Evolutionary conservation across 1,140 invertebrate genomes (phyloP).

Genomic region (Aphaenogaster rudis): DNA sequence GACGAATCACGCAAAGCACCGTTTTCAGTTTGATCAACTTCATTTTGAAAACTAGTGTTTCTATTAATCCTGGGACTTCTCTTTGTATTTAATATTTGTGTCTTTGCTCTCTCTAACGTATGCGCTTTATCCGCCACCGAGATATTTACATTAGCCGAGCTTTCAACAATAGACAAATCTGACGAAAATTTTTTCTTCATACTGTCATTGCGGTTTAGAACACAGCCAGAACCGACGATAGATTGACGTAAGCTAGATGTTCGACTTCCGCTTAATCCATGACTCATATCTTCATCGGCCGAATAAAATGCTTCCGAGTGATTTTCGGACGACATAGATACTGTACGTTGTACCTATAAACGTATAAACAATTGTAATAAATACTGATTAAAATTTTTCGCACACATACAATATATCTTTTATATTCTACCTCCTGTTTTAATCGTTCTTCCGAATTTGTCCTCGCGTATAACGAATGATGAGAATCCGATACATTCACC

Average conservation of each 20-base stretch:
- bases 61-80: constrained; percentile 77
- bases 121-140: constrained; percentile 81
- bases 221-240: constrained; percentile 85
- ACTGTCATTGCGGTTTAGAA: constrained; percentile 85
- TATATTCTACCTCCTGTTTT: constrained; percentile 83
- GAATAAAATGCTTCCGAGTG: constrained; percentile 96
- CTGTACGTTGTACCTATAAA: constrained; percentile 91
- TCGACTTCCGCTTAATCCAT: constrained; percentile 86
- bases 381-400: background rate
- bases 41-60: constrained; percentile 72
- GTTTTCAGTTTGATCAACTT: constrained; percentile 75
- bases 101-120: constrained; percentile 82
- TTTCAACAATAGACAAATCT: constrained; percentile 87
- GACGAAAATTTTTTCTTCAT: constrained; percentile 88
- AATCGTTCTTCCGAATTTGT: constrained; percentile 87
- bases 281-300: constrained; percentile 93
- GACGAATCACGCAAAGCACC: constrained; percentile 86
- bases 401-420: background rate
- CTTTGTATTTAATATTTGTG: constrained; percentile 73
- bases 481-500: constrained; percentile 88
- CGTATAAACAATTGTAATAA: constrained; percentile 14
- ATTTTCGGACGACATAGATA: constrained; percentile 95
- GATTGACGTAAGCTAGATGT: constrained; percentile 90
- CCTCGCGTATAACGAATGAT: constrained; percentile 88
- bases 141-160: constrained; percentile 83